phyloP scores from a whole-genome alignment of 2,113 vertebrate species.

The Dolichotis patagonum region DNA sequence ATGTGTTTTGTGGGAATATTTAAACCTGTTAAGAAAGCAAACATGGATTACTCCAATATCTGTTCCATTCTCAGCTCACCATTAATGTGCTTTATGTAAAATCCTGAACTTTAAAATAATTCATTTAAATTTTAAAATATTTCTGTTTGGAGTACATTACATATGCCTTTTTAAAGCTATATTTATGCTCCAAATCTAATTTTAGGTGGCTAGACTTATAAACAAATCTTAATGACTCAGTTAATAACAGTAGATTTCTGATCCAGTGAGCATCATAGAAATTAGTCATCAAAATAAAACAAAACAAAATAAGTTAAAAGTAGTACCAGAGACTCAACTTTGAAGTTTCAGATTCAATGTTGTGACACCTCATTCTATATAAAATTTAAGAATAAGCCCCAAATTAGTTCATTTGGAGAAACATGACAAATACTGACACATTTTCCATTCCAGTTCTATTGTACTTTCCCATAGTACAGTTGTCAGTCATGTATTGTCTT shows the following conservation, averaged over 20 bases:
- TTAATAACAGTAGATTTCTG: conserved; percentile 17
- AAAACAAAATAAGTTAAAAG: conserved; percentile 21
- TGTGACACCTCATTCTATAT: not conserved
- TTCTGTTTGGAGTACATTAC: not conserved
- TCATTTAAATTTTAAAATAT: not conserved
- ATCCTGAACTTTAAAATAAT: conserved; percentile 20
- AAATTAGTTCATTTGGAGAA: not conserved
- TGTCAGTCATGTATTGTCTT: not conserved
- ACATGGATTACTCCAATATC: not conserved
- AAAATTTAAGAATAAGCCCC: not conserved
- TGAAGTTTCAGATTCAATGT: not conserved
- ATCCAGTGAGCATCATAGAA: conserved; percentile 7
- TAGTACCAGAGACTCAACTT: not conserved
- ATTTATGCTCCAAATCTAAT: not conserved
- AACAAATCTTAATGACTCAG: conserved; percentile 1
- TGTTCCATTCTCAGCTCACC: not conserved
- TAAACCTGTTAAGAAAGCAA: not conserved
- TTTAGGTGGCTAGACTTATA: not conserved
- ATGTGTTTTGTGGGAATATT: not conserved
- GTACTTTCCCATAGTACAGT: not conserved
- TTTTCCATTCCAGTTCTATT: not conserved
- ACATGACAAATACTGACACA: not conserved
- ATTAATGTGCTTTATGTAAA: not conserved
- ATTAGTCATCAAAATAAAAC: conserved; percentile 28
- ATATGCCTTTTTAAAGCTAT: not conserved